A percentile compares a stretch with the other conserved stretches of the same genome.
phyloP scores from a whole-genome alignment of 2,113 vertebrate genomes.

The Muntiacus reevesi region DNA sequence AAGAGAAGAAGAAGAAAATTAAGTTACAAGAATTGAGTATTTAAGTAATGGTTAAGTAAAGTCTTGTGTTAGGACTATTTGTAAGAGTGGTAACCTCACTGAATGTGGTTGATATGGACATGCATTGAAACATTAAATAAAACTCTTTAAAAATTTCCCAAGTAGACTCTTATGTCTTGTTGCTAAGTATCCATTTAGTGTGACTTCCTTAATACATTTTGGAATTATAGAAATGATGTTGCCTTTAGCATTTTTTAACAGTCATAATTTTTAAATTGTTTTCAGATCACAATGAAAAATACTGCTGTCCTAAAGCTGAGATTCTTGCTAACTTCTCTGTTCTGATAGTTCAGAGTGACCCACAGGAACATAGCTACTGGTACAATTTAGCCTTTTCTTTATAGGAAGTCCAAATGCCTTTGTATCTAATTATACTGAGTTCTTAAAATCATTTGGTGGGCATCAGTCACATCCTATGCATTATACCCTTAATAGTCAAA shows the following conservation, averaged over 20 bases:
- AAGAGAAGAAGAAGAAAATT: not conserved
- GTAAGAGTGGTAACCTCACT: not conserved
- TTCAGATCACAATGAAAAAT: not conserved
- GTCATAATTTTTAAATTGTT: not conserved
- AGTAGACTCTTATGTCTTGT: not conserved
- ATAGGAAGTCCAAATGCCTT: not conserved
- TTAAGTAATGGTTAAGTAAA: constrained; percentile 13
- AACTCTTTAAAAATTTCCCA: not conserved
- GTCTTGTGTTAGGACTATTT: not conserved
- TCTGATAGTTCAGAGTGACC: not conserved
- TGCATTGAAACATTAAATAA: not conserved
- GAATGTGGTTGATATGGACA: not conserved
- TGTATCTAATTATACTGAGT: not conserved
- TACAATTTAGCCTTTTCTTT: constrained; percentile 22
- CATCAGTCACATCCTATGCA: not conserved
- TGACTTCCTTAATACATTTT: not conserved
- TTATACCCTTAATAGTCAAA: not conserved
- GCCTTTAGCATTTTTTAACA: not conserved
- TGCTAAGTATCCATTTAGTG: not conserved
- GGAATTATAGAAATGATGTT: not conserved
- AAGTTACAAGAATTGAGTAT: not conserved
- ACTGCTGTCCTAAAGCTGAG: not conserved
- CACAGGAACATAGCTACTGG: not conserved
- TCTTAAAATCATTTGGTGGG: not conserved
- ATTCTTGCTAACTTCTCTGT: not conserved